Percentiles rank a stretch among this genome's conserved stretches.
Evolutionary conservation across 2,797 vertebrate genomes (phyloP).

Genomic region (Odontamblyopus lacepedii): DNA sequence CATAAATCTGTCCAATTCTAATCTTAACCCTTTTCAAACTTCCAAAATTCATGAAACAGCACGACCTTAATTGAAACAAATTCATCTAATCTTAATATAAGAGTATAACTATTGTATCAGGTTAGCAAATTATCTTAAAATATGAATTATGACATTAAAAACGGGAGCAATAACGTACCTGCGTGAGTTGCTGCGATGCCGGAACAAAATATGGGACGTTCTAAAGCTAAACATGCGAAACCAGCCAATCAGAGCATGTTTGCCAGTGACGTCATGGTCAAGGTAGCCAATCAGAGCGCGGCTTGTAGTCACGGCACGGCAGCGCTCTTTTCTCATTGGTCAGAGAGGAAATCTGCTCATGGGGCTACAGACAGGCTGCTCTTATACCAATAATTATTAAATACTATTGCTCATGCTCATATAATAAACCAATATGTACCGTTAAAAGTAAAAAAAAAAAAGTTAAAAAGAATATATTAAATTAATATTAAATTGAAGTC

Average conservation of each 20-base stretch:
- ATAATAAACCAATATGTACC: not conserved
- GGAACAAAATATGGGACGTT: not conserved
- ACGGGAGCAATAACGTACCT: constrained; percentile 34
- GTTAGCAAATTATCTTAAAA: not conserved
- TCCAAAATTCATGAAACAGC: not conserved
- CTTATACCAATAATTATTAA: not conserved
- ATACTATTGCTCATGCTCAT: not conserved
- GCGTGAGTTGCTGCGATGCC: not conserved
- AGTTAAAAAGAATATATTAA: not conserved
- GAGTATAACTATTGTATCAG: not conserved
- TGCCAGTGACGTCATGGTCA: accelerated
- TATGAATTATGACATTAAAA: not conserved
- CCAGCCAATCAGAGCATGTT: constrained; percentile 24
- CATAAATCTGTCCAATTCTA: not conserved
- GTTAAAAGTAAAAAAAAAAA: not conserved
- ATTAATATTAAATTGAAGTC: not conserved
- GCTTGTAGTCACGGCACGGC: constrained; percentile 39
- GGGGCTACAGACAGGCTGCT: constrained; percentile 29
- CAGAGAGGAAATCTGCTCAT: constrained; percentile 60
- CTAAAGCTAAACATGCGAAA: not conserved
- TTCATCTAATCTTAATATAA: not conserved
- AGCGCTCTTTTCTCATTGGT: constrained; percentile 55
- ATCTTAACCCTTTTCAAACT: not conserved
- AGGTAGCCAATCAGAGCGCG: constrained; percentile 33
- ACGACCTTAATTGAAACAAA: not conserved